Evolutionary conservation across 2,113 vertebrate genomes (phyloP), one percentile per base, ranked within the genome.

Genomic region (Zeus faber): DNA sequence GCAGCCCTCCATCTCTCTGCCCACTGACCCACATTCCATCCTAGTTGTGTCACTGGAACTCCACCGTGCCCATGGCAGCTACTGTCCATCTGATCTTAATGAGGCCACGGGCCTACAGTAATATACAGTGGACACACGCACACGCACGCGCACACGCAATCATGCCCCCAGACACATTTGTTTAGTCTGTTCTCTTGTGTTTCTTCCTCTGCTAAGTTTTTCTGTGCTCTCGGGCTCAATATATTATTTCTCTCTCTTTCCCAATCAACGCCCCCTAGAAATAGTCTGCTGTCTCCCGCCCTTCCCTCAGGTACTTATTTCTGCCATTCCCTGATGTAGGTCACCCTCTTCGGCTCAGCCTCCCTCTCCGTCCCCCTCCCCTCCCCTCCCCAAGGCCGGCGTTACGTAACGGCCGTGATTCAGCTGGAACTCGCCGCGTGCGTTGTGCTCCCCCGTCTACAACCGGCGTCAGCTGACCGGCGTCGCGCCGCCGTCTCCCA

Each of bases 1-100:
- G 4, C 50, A 40, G 64, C 52, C 22, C 31, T 62, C 31, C 33
- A 45, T 69, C 55, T 49, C 55, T 39, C 64, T 79, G 71, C 69
- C 76, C 67, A 81, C 83, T 81, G 77, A 79, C 81, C 76, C 53
- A 77, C 74, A 81, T 87, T 85, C 79, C 79, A 67, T 62, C 64
- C 62, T 53, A 67, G 54, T 72, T 82, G 77, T 80, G 80, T 81
- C 84, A 79, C 64, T 61, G 68, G 56, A 72, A 55, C 66, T 50
- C 48, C 50, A 62, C 52, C 55, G n/a, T 16, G 48, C 43, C 45
- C 39, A 39, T 20, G 16, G 64, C 39, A 9, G 35, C 53, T 11
- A 57, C 65, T 65, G 72, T 67, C 67, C 59, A 49, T 66, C 64
- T 72, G 67, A 76, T 68, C 64, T 44, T 66, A 52, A 35, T 46